These are phyloP conservation scores for Zapornia atra DNA, from an alignment of 2,113 vertebrate genomes.

Conservation along the genomic window DNA sequence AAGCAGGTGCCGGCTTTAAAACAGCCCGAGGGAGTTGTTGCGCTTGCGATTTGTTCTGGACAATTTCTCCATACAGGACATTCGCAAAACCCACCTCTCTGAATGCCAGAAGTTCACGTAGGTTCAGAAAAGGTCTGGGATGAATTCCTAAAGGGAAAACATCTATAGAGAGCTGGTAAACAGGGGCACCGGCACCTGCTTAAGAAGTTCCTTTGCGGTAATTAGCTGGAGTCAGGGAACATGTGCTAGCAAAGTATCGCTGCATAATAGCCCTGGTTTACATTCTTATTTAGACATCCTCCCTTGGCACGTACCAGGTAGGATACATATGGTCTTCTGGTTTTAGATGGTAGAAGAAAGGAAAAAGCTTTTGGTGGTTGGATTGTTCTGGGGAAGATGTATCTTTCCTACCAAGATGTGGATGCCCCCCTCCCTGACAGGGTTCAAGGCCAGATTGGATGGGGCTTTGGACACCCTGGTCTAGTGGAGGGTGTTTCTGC, in stretches of 20 bases:
- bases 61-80: background rate
- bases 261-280: background rate
- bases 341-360: background rate
- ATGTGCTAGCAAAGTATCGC: rapidly evolving
- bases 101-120: background rate
- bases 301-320: background rate
- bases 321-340: background rate
- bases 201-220: background rate
- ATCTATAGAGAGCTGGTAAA: background rate
- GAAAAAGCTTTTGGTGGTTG: background rate
- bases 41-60: background rate
- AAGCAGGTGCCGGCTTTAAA: background rate
- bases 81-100: background rate
- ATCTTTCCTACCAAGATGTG: background rate
- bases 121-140: background rate
- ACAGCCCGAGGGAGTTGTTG: background rate
- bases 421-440: background rate
- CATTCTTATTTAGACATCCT: background rate
- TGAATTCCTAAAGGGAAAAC: background rate
- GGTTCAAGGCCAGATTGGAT: background rate
- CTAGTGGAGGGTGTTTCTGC: background rate
- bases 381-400: background rate
- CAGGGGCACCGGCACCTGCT: rapidly evolving
- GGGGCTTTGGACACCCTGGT: background rate
- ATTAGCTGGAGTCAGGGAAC: background rate